These are phyloP conservation scores for Ennomos fuscantarius DNA, from an alignment of 2,888 invertebrate genomes.

Conservation along the genomic window DNA sequence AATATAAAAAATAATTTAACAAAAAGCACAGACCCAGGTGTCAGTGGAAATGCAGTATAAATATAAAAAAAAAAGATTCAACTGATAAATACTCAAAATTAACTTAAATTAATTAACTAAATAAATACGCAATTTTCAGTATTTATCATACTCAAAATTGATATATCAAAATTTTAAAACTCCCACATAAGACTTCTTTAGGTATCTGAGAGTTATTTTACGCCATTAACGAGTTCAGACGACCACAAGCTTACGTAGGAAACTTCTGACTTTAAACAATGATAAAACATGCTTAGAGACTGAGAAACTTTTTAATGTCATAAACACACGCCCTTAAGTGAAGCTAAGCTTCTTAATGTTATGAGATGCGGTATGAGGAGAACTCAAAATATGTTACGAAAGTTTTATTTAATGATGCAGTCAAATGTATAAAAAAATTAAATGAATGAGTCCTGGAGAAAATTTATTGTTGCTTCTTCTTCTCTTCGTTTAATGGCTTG, in stretches of 20 bases:
- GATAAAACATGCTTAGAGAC: conserved; percentile 78
- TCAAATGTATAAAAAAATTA: not conserved
- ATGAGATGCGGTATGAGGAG: conserved; percentile 49
- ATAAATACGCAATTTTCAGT: not conserved
- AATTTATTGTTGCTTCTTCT: too few relatives aligned
- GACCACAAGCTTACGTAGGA: conserved; percentile 68
- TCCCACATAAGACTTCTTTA: conserved; percentile 42
- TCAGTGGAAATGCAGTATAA: too few relatives aligned
- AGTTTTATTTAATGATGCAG: conserved; percentile 15
- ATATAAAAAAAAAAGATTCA: too few relatives aligned
- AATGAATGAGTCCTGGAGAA: too few relatives aligned
- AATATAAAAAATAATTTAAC: too few relatives aligned
- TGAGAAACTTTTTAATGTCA: conserved; percentile 76
- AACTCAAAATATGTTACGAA: conserved; percentile 18
- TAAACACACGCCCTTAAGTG: conserved; percentile 64
- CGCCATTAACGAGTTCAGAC: conserved; percentile 67
- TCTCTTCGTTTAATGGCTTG: too few relatives aligned
- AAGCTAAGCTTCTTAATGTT: conserved; percentile 71
- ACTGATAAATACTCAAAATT: too few relatives aligned
- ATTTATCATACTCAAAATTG: conserved; percentile 3
- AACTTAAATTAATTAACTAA: too few relatives aligned
- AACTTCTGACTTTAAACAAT: conserved; percentile 70
- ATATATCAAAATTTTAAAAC: conserved; percentile 9
- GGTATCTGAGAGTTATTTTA: conserved; percentile 52
- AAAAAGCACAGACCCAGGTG: too few relatives aligned